Percentiles rank a stretch among this genome's conserved stretches.
Conservation (phyloP, 1,140 invertebrate species). For the Colletes gigas region DNA sequence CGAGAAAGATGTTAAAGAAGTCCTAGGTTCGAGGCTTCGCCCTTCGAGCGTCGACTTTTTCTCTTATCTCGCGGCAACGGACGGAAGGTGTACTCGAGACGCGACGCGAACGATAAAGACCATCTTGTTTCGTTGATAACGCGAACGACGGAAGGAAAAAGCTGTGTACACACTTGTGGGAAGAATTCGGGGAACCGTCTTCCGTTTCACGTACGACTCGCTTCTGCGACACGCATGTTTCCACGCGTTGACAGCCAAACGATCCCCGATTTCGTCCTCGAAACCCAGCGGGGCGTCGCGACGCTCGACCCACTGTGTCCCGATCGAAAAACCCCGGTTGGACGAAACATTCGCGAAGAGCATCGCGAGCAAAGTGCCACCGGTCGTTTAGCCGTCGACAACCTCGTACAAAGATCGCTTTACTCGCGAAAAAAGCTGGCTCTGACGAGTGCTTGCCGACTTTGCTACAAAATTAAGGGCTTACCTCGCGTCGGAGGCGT, state of each 20-base stretch:
- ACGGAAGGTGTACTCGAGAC: conserved; percentile 34
- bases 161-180: conserved; percentile 30
- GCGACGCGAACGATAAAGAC: conserved; percentile 33
- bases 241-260: conserved; percentile 50
- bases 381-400: conserved; percentile 47
- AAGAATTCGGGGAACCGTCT: conserved; percentile 46
- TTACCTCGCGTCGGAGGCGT: too few relatives aligned
- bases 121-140: conserved; percentile 40
- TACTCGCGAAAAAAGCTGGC: background rate
- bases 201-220: conserved; percentile 3
- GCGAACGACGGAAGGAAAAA: background rate
- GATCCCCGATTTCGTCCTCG: conserved; percentile 19
- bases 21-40: background rate
- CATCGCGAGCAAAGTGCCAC: conserved; percentile 35
- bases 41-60: conserved; percentile 16
- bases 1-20: too few relatives aligned
- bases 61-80: conserved; percentile 29
- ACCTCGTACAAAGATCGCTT: conserved; percentile 10
- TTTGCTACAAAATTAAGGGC: background rate
- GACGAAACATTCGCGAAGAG: conserved; percentile 41
- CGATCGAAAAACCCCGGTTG: background rate
- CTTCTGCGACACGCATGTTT: conserved; percentile 44
- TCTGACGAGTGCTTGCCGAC: background rate
- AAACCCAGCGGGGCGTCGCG: conserved; percentile 4
- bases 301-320: background rate